Conservation (phyloP, 1,140 invertebrate species). For the Lasioglossum albipes region DNA sequence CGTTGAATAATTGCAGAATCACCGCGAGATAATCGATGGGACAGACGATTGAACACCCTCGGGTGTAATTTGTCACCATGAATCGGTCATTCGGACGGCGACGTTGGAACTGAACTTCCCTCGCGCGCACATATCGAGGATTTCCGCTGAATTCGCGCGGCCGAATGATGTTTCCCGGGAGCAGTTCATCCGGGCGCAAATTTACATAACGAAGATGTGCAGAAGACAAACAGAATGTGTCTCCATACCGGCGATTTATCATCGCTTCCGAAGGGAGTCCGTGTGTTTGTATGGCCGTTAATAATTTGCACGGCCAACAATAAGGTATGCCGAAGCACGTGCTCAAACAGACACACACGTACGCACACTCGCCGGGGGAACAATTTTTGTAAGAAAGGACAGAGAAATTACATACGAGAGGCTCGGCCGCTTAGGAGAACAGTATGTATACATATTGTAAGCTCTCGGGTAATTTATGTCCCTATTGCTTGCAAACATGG, state of each 20-base stretch:
- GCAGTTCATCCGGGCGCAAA: constrained; percentile 25
- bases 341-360: constrained; percentile 26
- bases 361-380: background rate
- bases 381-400: background rate
- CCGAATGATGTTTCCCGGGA: background rate
- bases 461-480: background rate
- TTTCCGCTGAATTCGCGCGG: constrained; percentile 26
- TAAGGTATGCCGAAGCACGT: constrained; percentile 18
- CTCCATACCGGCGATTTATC: constrained; percentile 48
- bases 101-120: too few species aligned
- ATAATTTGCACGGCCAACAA: constrained; percentile 45
- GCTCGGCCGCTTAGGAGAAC: background rate
- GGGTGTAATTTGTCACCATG: constrained; percentile 34
- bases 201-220: constrained; percentile 42
- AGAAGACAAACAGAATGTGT: constrained; percentile 39
- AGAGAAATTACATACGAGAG: background rate
- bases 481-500: background rate
- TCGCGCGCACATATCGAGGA: constrained; percentile 26
- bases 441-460: background rate
- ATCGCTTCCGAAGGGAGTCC: constrained; percentile 43
- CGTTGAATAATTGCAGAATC: constrained; percentile 1
- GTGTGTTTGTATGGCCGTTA: constrained; percentile 41
- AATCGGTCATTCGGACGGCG: background rate
- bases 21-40: constrained; percentile 3
- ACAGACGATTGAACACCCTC: background rate